Percentiles rank a stretch among this genome's conserved stretches.
These are phyloP conservation scores for Anthopleura sola DNA, from an alignment of 64 coral and sea anemone genomes.

Conservation along the genomic window DNA sequence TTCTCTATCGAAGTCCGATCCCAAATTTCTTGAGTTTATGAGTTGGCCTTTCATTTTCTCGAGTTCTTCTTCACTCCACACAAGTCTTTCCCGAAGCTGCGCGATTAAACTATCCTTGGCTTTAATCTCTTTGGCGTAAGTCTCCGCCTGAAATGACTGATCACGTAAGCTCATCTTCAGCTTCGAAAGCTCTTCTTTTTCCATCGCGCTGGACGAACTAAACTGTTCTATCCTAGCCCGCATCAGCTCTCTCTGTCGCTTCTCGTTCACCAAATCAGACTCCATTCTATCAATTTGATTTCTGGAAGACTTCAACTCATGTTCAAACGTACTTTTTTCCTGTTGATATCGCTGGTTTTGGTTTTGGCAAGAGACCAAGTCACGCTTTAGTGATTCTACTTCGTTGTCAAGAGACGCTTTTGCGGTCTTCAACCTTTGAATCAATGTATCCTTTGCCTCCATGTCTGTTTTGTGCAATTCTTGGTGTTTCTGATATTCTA, in stretches of 20 bases:
- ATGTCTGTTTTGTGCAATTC: constrained; percentile 85
- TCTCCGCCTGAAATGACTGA: constrained; percentile 47
- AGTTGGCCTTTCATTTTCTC: constrained; percentile 49
- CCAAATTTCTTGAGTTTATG: constrained; percentile 23
- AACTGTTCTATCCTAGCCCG: constrained; percentile 55
- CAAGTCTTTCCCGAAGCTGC: constrained; percentile 69
- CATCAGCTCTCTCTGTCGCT: constrained; percentile 44
- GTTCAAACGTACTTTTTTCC: constrained; percentile 53
- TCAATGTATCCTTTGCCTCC: constrained; percentile 72
- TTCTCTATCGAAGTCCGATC: constrained; percentile 41
- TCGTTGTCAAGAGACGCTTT: constrained; percentile 80
- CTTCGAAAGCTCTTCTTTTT: constrained; percentile 70
- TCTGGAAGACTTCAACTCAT: constrained; percentile 55
- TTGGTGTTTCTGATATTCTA: constrained; percentile 72
- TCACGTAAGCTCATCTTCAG: constrained; percentile 76
- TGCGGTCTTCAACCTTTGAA: constrained; percentile 73
- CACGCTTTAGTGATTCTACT: constrained; percentile 69
- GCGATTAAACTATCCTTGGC: constrained; percentile 61
- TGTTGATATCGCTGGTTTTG: constrained; percentile 69
- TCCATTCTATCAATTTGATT: constrained; percentile 79
- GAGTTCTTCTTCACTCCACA: constrained; percentile 47
- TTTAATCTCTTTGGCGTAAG: constrained; percentile 49
- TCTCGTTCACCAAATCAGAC: constrained; percentile 79
- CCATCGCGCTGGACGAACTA: constrained; percentile 41
- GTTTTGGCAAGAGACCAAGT: constrained; percentile 54